Conservation (phyloP, 2,797 vertebrate genomes). For the Otolemur crassicaudatus region DNA sequence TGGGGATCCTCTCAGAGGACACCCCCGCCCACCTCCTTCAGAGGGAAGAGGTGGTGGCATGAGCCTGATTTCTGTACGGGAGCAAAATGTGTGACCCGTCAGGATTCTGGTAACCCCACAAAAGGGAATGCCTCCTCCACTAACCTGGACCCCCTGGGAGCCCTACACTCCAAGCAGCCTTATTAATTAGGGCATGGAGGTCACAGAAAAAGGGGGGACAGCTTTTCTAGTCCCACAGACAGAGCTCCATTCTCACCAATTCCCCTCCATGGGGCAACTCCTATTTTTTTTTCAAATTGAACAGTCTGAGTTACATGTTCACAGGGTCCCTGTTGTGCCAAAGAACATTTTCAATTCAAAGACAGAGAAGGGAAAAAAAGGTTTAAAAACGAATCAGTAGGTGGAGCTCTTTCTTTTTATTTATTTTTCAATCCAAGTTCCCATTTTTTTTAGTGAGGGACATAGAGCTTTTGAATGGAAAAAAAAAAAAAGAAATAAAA, state of each 20-base stretch:
- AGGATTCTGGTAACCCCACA: constrained; percentile 58
- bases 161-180: constrained; percentile 67
- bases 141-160: constrained; percentile 48
- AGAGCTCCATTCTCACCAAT: constrained; percentile 62
- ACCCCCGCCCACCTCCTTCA: constrained; percentile 59
- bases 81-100: constrained; percentile 67
- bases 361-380: not conserved
- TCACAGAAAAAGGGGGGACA: not conserved
- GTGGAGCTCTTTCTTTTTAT: constrained; percentile 90
- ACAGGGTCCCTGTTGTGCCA: constrained; percentile 65
- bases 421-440: constrained; percentile 80
- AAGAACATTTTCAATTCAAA: constrained; percentile 68
- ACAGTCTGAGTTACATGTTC: constrained; percentile 30
- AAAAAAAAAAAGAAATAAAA: not conserved
- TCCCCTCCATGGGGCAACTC: constrained; percentile 25
- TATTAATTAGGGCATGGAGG: constrained; percentile 73
- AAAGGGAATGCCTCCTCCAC: constrained; percentile 62
- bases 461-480: constrained; percentile 64
- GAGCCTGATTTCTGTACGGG: constrained; percentile 74
- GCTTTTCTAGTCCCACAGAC: constrained; percentile 24
- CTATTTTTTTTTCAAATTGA: not conserved
- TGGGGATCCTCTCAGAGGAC: constrained; percentile 70
- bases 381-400: constrained; percentile 85
- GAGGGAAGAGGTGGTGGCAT: constrained; percentile 64
- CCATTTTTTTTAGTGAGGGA: constrained; percentile 71